A percentile compares a stretch with the other conserved stretches of the same genome.
These are phyloP conservation scores for Cecropterus lyciades DNA, from an alignment of 1,140 invertebrate species.

Conservation along the genomic window DNA sequence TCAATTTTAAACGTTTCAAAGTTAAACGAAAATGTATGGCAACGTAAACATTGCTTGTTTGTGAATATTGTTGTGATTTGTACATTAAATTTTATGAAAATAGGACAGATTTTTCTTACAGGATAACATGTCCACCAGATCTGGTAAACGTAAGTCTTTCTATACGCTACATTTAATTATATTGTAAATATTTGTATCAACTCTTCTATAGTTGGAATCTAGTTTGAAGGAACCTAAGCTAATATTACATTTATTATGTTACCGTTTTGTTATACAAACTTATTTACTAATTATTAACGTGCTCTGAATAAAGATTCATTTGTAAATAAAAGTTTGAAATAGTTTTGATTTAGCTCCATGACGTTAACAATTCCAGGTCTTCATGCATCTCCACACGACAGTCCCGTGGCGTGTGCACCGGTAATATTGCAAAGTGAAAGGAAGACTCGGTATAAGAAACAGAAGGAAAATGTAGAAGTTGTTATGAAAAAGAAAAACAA, in stretches of 20 bases:
- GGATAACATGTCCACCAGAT: conserved; percentile 69
- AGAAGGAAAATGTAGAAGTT: conserved; percentile 49
- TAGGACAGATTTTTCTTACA: conserved; percentile 11
- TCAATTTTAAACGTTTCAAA: conserved; percentile 20
- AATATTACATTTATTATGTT: too few species aligned
- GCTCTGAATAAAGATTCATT: too few species aligned
- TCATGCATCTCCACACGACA: conserved; percentile 49
- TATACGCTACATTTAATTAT: too few species aligned
- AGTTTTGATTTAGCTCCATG: too few species aligned
- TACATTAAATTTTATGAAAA: background rate
- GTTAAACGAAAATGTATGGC: background rate
- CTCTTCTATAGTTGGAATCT: too few species aligned
- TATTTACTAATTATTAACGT: too few species aligned
- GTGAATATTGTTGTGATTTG: conserved; percentile 2
- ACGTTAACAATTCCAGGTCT: conserved; percentile 48
- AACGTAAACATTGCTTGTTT: conserved; percentile 15
- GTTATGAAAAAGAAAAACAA: conserved; percentile 55
- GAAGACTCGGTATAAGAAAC: conserved; percentile 55
- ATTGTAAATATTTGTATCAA: too few species aligned
- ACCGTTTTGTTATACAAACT: too few species aligned
- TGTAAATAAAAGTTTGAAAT: too few species aligned
- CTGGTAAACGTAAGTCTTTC: conserved; percentile 74
- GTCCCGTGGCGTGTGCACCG: conserved; percentile 37
- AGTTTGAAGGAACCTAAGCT: too few species aligned
- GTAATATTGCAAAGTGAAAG: conserved; percentile 44